phyloP scores from a whole-genome alignment of 2,113 vertebrate species.

The Heterotis niloticus region DNA sequence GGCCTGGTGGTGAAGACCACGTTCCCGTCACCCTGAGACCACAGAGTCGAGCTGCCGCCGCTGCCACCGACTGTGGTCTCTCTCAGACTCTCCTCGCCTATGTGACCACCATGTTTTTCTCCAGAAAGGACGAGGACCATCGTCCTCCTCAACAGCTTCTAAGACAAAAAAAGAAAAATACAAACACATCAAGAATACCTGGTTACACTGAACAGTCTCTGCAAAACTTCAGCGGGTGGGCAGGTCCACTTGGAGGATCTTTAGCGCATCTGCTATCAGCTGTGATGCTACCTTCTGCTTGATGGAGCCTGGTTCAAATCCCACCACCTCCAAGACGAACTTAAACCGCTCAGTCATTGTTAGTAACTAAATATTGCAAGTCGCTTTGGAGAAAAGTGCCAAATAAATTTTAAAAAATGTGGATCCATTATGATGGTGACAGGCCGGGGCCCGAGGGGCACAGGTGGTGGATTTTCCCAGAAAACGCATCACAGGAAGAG shows the following conservation, averaged over 20 bases:
- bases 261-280: not conserved
- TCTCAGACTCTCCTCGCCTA: not conserved
- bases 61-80: not conserved
- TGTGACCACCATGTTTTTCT: not conserved
- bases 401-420: too few species aligned
- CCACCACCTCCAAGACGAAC: not conserved
- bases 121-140: not conserved
- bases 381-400: too few species aligned
- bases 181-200: not conserved
- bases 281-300: not conserved
- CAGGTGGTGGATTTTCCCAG: too few species aligned
- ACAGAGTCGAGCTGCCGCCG: not conserved
- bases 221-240: not conserved
- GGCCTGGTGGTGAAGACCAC: not conserved
- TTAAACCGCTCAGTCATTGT: not conserved
- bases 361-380: too few species aligned
- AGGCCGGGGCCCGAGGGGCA: too few species aligned
- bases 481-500: too few species aligned
- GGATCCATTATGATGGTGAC: too few species aligned
- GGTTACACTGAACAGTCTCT: not conserved
- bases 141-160: slow-evolving; percentile 18
- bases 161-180: not conserved
- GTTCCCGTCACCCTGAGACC: not conserved
- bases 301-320: not conserved
- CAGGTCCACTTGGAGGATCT: not conserved